Evolutionary conservation across 1,140 invertebrate genomes (phyloP).

Genomic region (Capitella teleta): DNA sequence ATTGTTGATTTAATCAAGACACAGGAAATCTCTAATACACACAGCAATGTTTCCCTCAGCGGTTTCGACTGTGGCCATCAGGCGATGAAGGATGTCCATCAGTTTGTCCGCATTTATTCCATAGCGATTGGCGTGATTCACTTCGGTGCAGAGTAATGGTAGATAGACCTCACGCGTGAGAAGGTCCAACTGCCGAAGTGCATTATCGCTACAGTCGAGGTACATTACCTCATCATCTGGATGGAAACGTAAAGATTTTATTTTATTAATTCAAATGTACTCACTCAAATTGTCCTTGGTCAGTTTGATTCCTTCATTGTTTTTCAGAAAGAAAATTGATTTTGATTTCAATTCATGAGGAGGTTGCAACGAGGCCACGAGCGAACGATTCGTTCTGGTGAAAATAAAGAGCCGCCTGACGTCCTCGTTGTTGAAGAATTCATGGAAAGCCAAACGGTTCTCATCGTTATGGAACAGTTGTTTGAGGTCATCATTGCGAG

Average conservation of each 20-base stretch:
- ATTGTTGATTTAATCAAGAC: not conserved
- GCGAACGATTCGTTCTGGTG: slow-evolving; percentile 22
- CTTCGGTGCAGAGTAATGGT: slow-evolving; percentile 36
- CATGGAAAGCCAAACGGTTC: slow-evolving; percentile 40
- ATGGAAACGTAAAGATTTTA: too few relatives aligned
- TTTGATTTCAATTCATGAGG: slow-evolving; percentile 34
- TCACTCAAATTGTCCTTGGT: slow-evolving; percentile 39
- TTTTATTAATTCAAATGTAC: too few relatives aligned
- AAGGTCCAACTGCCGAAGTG: slow-evolving; percentile 34
- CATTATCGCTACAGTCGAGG: slow-evolving; percentile 28
- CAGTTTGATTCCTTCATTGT: slow-evolving; percentile 34
- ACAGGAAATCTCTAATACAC: not conserved
- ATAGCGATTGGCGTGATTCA: slow-evolving; percentile 18
- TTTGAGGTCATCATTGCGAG: slow-evolving; percentile 38
- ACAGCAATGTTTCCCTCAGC: slow-evolving; percentile 25
- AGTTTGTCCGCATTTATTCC: slow-evolving; percentile 33
- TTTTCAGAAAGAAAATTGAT: slow-evolving; percentile 40
- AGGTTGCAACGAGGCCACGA: slow-evolving; percentile 30
- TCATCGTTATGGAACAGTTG: slow-evolving; percentile 39
- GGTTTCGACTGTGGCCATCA: slow-evolving; percentile 36
- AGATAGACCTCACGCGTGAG: slow-evolving; percentile 37
- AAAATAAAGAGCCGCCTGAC: slow-evolving; percentile 34
- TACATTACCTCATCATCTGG: slow-evolving; percentile 37
- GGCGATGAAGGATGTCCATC: slow-evolving; percentile 38
- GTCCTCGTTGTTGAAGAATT: slow-evolving; percentile 43